Conservation (phyloP, 2,113 vertebrate species). For the Alosa alosa region DNA sequence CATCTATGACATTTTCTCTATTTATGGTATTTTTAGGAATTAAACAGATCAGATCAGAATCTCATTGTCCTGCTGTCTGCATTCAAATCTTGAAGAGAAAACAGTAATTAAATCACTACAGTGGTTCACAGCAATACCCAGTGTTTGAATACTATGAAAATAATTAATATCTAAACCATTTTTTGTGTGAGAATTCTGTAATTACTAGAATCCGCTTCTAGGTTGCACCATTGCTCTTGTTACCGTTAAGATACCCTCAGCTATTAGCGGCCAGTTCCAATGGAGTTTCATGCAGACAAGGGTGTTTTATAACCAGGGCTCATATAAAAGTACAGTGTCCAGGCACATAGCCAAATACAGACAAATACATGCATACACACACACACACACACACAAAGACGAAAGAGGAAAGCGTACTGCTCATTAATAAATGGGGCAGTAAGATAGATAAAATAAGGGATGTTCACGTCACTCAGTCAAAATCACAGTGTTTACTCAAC, state of each 20-base stretch:
- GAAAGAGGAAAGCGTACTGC: constrained; percentile 17
- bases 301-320: too few species aligned
- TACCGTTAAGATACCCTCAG: too few species aligned
- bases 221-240: too few species aligned
- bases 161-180: background rate
- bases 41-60: too few species aligned
- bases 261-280: too few species aligned
- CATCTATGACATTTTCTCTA: background rate
- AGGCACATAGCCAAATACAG: too few species aligned
- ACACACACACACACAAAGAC: too few species aligned
- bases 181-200: too few species aligned
- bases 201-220: too few species aligned
- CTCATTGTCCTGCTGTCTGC: background rate
- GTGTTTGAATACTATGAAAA: background rate
- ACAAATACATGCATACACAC: too few species aligned
- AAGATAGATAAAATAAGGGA: background rate
- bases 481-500: background rate
- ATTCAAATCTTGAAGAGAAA: background rate
- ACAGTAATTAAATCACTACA: background rate
- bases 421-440: constrained; percentile 30
- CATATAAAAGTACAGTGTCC: too few species aligned
- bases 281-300: too few species aligned
- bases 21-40: background rate
- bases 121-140: background rate
- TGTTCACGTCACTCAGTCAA: constrained; percentile 13